Conservation (phyloP, 2,888 invertebrate species). For the Laothoe populi region DNA sequence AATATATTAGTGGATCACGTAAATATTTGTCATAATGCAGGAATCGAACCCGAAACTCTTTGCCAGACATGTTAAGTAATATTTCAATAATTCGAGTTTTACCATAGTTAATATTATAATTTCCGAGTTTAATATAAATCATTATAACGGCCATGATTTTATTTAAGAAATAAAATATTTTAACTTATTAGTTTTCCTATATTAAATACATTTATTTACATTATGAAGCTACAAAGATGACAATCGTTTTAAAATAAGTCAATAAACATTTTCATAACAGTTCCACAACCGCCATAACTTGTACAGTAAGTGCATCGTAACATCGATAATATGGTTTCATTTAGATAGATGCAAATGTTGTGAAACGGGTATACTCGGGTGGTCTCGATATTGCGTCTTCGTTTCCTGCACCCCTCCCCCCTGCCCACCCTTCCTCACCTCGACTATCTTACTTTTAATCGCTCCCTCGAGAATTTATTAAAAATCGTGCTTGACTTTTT, state of each 20-base stretch:
- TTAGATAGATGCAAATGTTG: constrained; percentile 72
- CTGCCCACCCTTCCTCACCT: constrained; percentile 51
- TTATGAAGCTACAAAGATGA: neutral
- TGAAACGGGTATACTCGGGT: constrained; percentile 59
- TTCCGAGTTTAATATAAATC: too few species aligned
- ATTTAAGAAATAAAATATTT: too few species aligned
- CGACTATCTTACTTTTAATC: constrained; percentile 73
- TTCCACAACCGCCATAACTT: constrained; percentile 55
- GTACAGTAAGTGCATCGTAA: constrained; percentile 60
- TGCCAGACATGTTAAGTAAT: too few species aligned
- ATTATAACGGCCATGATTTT: too few species aligned
- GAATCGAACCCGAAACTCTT: too few species aligned
- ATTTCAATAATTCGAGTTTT: neutral
- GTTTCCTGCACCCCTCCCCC: constrained; percentile 23
- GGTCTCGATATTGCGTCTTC: constrained; percentile 67
- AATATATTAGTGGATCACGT: too few species aligned
- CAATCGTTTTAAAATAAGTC: constrained; percentile 11
- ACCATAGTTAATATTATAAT: too few species aligned
- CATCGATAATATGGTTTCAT: constrained; percentile 60
- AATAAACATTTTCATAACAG: constrained; percentile 36
- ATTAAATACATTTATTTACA: neutral
- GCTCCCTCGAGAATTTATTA: constrained; percentile 68
- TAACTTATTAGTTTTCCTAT: neutral
- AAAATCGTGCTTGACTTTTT: constrained; percentile 60
- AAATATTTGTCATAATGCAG: too few species aligned